Conservation (phyloP, 1,140 invertebrate genomes). For the Hylyphantes graminicola region DNA sequence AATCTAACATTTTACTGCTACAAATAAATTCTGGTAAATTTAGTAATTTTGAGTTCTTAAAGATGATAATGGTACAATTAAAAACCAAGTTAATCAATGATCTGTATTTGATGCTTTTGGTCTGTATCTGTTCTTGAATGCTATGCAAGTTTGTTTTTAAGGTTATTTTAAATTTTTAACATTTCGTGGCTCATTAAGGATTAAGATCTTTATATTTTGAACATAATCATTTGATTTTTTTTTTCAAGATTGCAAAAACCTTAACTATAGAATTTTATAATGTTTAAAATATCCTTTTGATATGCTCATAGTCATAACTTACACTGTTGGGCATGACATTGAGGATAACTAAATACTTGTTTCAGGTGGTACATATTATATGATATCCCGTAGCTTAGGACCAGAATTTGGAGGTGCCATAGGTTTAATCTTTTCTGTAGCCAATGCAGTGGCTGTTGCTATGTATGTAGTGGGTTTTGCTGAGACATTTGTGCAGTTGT, state of each 20-base stretch:
- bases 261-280: neutral
- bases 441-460: constrained; percentile 75
- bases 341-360: constrained; percentile 9
- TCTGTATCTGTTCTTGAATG: too few relatives aligned
- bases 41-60: too few relatives aligned
- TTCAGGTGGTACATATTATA: constrained; percentile 73
- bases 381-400: constrained; percentile 75
- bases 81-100: too few relatives aligned
- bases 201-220: neutral
- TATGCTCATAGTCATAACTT: neutral
- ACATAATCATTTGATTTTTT: neutral
- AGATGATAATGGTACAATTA: too few relatives aligned
- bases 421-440: constrained; percentile 75
- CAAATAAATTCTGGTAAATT: too few relatives aligned
- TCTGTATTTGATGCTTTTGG: too few relatives aligned
- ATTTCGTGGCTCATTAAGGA: neutral
- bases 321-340: neutral
- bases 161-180: neutral
- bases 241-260: neutral
- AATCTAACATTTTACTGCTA: too few relatives aligned
- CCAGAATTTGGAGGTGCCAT: constrained; percentile 78
- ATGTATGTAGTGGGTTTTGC: constrained; percentile 76
- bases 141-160: too few relatives aligned
- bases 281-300: neutral
- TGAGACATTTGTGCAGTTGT: constrained; percentile 72